These are phyloP conservation scores for Conus betulinus DNA, from an alignment of 1,140 invertebrate species.

Conservation along the genomic window DNA sequence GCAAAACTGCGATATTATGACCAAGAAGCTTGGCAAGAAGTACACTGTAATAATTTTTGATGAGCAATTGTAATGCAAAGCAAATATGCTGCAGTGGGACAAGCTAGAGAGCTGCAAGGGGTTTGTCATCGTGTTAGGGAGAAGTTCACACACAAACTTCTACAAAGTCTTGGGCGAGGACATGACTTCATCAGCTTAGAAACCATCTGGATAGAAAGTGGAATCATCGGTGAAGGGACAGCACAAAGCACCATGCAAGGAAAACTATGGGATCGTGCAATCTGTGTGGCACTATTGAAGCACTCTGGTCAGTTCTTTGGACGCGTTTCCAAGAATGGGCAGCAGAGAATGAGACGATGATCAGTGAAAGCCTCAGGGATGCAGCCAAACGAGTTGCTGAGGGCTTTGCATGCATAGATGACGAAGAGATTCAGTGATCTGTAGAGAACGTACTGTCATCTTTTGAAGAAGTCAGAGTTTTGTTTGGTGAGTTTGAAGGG, in stretches of 20 bases:
- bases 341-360: no score
- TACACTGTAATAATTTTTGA: no score
- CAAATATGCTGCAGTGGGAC: no score
- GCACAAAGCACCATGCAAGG: not conserved
- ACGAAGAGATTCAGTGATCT: not conserved
- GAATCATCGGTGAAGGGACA: not conserved
- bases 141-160: not conserved
- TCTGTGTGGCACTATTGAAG: not conserved
- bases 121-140: no score
- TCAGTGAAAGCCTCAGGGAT: not conserved
- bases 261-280: not conserved
- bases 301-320: conserved; percentile 4
- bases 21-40: not conserved
- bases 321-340: not conserved
- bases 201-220: not conserved
- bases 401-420: not conserved
- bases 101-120: no score
- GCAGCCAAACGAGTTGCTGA: not conserved
- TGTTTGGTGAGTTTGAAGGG: not conserved
- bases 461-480: not conserved
- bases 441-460: not conserved
- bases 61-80: no score
- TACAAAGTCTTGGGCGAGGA: not conserved
- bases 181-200: not conserved
- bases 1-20: not conserved